These are phyloP conservation scores for Cassiopea xamachana DNA, from an alignment of 30 jellyfish, hydroid and myxozoan genomes.

Conservation along the genomic window DNA sequence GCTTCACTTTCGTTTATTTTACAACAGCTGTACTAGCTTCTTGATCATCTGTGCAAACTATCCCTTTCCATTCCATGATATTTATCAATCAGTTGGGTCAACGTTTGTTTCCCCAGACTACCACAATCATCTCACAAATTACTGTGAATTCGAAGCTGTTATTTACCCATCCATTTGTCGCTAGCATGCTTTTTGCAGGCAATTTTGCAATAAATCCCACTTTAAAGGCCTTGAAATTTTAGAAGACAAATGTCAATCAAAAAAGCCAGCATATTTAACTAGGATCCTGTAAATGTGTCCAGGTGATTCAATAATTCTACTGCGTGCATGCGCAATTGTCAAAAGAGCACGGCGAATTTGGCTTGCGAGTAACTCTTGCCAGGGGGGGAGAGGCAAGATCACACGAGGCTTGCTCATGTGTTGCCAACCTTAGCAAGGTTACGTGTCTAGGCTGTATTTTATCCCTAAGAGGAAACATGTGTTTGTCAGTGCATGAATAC, in stretches of 20 bases:
- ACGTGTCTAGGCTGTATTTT: too few species aligned
- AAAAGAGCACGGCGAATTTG: too few species aligned
- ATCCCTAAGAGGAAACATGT: too few species aligned
- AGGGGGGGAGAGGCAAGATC: too few species aligned
- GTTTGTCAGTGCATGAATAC: too few species aligned
- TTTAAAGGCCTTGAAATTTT: neutral
- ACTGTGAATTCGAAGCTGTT: neutral
- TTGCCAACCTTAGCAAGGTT: too few species aligned
- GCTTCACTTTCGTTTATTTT: neutral
- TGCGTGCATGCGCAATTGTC: too few species aligned
- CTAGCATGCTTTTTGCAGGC: neutral
- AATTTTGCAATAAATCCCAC: neutral
- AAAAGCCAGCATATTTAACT: too few species aligned
- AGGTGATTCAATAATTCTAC: too few species aligned
- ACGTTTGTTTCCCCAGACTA: neutral
- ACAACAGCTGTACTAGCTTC: neutral
- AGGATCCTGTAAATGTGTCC: neutral
- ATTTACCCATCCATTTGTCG: neutral
- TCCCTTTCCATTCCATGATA: neutral
- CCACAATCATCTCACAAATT: neutral
- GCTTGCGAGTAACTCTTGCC: too few species aligned
- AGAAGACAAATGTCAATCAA: neutral
- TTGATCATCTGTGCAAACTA: slow-evolving; percentile 9
- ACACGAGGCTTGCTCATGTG: too few species aligned
- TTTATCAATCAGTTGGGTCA: neutral